Evolutionary conservation across 2,797 vertebrate genomes (phyloP).

Genomic region (Darevskia nairensis): DNA sequence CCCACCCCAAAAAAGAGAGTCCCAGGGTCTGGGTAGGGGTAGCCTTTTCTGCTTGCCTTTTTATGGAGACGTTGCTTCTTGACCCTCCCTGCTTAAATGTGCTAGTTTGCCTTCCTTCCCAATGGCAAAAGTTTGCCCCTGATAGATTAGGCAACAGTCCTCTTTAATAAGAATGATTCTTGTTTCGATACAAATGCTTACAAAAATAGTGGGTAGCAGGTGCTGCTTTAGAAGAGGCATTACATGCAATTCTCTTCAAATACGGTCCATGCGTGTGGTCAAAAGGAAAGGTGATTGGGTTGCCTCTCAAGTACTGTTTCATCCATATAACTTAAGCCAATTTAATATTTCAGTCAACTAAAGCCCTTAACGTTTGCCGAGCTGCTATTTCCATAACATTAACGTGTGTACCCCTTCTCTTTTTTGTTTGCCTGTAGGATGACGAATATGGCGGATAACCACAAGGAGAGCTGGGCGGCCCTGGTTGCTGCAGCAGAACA

Average conservation of each 20-base stretch:
- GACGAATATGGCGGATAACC: constrained; percentile 88
- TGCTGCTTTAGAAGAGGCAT: neutral
- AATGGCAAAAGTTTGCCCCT: neutral
- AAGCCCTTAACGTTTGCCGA: neutral
- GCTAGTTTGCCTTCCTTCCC: too few species aligned
- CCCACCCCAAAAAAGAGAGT: neutral
- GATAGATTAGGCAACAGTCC: neutral
- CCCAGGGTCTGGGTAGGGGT: neutral
- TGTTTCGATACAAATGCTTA: neutral
- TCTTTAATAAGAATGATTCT: neutral
- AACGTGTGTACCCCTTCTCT: neutral
- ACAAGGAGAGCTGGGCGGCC: constrained; percentile 89
- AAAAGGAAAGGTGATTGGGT: neutral
- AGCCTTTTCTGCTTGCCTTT: neutral
- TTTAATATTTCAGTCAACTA: neutral
- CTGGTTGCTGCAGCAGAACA: constrained; percentile 86
- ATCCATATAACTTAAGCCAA: neutral
- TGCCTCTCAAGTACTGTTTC: neutral
- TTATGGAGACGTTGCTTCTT: neutral
- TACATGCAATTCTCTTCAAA: neutral
- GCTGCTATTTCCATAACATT: neutral
- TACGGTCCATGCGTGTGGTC: neutral
- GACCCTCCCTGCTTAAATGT: too few species aligned
- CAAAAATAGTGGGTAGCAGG: neutral
- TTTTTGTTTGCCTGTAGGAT: constrained; percentile 50